A percentile compares a stretch with the other conserved stretches of the same genome.
Conservation (phyloP, 2,888 invertebrate genomes). For the Apoda limacodes region DNA sequence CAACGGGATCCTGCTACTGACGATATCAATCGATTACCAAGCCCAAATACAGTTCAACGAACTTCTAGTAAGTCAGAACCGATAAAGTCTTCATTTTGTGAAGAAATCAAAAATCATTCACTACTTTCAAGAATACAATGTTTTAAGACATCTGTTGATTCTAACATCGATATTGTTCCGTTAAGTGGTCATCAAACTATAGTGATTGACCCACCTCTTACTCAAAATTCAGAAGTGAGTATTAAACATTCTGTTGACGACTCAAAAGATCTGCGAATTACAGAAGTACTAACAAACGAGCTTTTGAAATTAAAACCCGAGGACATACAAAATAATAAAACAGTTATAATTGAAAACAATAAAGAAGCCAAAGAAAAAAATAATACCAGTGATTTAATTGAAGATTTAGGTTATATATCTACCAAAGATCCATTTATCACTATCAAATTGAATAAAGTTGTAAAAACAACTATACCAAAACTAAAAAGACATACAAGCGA, state of each 20-base stretch:
- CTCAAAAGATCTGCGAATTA: constrained; percentile 7
- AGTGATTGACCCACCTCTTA: constrained; percentile 56
- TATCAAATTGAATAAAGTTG: constrained; percentile 58
- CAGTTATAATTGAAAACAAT: constrained; percentile 21
- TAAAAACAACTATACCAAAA: constrained; percentile 55
- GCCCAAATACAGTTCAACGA: constrained; percentile 45
- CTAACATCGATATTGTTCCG: constrained; percentile 58
- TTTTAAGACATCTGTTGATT: constrained; percentile 57
- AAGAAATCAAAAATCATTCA: constrained; percentile 41
- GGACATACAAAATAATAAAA: constrained; percentile 14
- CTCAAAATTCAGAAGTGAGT: constrained; percentile 27
- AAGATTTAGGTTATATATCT: constrained; percentile 27
- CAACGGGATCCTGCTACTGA: constrained; percentile 57
- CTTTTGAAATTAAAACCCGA: constrained; percentile 5
- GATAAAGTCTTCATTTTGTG: constrained; percentile 24
- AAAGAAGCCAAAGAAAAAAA: constrained; percentile 38
- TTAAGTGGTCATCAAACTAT: constrained; percentile 67
- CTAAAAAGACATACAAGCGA: constrained; percentile 47
- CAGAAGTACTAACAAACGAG: constrained; percentile 17
- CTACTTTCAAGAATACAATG: constrained; percentile 56
- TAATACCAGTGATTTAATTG: constrained; percentile 23
- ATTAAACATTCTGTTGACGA: constrained; percentile 16
- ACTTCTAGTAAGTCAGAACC: constrained; percentile 26
- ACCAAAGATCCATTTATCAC: constrained; percentile 55
- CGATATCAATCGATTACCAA: constrained; percentile 45